Evolutionary conservation across 2,797 vertebrate species (phyloP), one percentile per base, ranked within the genome.

Genomic region (Podarcis lilfordi): DNA sequence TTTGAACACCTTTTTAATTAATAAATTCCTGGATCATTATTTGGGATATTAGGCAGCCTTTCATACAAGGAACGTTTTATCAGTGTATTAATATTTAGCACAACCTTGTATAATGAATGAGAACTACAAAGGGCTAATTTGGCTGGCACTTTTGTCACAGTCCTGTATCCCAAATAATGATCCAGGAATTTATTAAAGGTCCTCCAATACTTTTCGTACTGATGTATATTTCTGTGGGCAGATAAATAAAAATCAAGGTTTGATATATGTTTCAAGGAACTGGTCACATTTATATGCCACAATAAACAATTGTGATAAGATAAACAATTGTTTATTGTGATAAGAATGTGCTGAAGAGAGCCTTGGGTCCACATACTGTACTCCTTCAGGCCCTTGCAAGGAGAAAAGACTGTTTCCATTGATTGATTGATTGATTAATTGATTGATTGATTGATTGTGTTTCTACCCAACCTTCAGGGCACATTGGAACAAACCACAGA

Each of bases 71-170:
- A 68, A 76, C 81, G 89, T 90, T 55, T 32, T 90, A 90, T 88
- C 86, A 85, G 86, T 93, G 85, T 92, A 91, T 93, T 93, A 93
- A 91, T 91, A 92, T 90, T 91, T 94, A 94, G 89, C 45, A 74
- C 64, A 90, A 75, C 86, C 80, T 87, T 92, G 37, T 81, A 85
- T 50, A 64, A 64, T 64, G 61, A 55, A 68, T 88, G 71, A 89
- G 25, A 27, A 77, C 29, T 82, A 76, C 55, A 50, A 84, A 89
- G 19, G 91, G n/a, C 66, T 50, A 80, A 8, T 80, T 85, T 85
- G 50, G 59, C 5, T 77, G 27, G 66, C 68, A 61, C 17, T 78
- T 90, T 86, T 27, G 27, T 32, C 71, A 80, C 4, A 79, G n/a
- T 8, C 3, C 27, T 64, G 23, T 64, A 29, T 45, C 27, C 82